Evolutionary conservation across 1,140 invertebrate species (phyloP).

Genomic region (Rhopalosiphum padi): DNA sequence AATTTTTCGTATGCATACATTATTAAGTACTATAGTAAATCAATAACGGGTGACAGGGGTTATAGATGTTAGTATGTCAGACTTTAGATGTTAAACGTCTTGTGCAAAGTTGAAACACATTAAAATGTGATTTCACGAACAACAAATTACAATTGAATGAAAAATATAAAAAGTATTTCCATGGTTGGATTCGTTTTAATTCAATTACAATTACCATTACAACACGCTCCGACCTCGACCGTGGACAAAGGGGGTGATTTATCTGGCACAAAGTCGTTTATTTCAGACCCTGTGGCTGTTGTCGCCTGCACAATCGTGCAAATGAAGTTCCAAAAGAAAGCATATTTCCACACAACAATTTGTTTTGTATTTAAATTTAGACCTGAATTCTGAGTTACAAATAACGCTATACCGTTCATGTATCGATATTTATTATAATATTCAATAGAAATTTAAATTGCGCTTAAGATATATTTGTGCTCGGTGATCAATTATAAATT

Average conservation of each 20-base stretch:
- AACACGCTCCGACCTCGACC: not conserved
- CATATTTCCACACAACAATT: not conserved
- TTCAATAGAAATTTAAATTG: not conserved
- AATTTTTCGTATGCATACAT: not conserved
- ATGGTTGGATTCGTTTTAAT: slow-evolving; percentile 13
- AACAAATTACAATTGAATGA: slow-evolving; percentile 26
- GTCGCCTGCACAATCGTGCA: slow-evolving; percentile 12
- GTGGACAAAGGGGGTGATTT: slow-evolving; percentile 38
- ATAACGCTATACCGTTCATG: not conserved
- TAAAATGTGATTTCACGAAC: slow-evolving; percentile 25
- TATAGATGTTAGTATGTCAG: not conserved
- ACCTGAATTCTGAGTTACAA: not conserved
- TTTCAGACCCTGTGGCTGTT: slow-evolving; percentile 16
- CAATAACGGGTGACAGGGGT: not conserved
- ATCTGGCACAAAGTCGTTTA: slow-evolving; percentile 23
- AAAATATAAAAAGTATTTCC: slow-evolving; percentile 41
- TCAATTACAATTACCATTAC: slow-evolving; percentile 43
- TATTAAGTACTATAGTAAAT: not conserved
- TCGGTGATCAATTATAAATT: not conserved
- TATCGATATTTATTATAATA: not conserved
- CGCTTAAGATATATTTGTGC: not conserved
- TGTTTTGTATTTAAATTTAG: slow-evolving; percentile 17
- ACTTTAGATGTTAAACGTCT: not conserved
- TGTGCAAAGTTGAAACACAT: not conserved
- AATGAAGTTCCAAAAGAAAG: slow-evolving; percentile 20